Evolutionary conservation across 2,797 vertebrate genomes (phyloP), one percentile per base, ranked within the genome.

Genomic region (Falco rusticolus): DNA sequence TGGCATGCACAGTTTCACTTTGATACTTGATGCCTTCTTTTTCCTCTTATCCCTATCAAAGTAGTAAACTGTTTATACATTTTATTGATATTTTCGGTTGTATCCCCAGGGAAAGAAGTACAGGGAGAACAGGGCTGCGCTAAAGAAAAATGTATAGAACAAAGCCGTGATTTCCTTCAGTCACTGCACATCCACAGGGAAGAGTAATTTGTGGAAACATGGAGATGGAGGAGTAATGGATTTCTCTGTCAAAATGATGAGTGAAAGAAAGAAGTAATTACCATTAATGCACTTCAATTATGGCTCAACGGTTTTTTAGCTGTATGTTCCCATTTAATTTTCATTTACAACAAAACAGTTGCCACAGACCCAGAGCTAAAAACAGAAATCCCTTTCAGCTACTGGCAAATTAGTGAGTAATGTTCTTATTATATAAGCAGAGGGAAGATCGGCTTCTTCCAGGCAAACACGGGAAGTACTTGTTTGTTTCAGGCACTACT

Each of bases 231-330:
- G 93, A 96, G 97, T 98, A 98, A 98, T 98, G 97, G 98, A 97
- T 98, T 98, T 97, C 97, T 98, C 97, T 98, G 98, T 98, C 99
- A 99, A 98, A 98, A 98, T 98, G 98, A 99, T 98, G 98, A 98
- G 98, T 98, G 98, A 98, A 98, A 98, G 98, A 98, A 98, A 98
- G 98, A 97, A 96, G 98, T 98, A 98, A 99, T 99, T 99, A 98
- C 98, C 95, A 97, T 98, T 98, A 98, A 99, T 99, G 98, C 98
- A 98, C 98, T 98, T 98, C 98, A 99, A 98, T 99, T 99, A 99
- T 65, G 94, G 97, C 96, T 97, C 97, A 91, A 89, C 50, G n/a
- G 94, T 97, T 98, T 98, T 97, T 97, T 97, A 91, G 94, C 88
- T 92, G 87, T 96, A 92, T 80, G 97, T 97, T 97, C 96, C 95